These are phyloP conservation scores for Hemiscyllium ocellatum DNA, from an alignment of 2,113 vertebrate species.

Conservation along the genomic window DNA sequence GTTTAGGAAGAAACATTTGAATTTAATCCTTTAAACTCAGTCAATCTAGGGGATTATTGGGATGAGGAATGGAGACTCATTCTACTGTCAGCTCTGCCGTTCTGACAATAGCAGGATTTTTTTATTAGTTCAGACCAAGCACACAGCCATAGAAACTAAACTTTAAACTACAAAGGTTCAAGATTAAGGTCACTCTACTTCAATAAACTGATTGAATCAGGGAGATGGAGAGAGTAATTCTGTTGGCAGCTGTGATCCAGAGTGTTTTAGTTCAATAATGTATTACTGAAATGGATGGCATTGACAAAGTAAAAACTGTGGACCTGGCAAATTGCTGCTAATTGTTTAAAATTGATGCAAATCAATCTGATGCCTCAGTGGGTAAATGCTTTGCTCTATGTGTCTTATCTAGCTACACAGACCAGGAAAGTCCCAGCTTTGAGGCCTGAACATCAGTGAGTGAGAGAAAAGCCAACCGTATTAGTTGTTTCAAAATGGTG, in stretches of 20 bases:
- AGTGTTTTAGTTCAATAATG: neutral
- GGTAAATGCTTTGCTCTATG: neutral
- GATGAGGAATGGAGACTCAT: neutral
- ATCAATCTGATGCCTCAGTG: neutral
- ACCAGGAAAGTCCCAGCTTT: neutral
- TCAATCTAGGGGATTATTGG: neutral
- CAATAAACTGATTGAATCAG: constrained; percentile 21
- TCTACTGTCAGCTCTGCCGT: neutral
- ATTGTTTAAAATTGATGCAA: neutral
- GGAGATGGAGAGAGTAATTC: neutral
- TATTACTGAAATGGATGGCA: constrained; percentile 14
- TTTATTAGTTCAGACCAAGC: neutral
- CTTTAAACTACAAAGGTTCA: constrained; percentile 1
- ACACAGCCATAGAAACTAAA: neutral
- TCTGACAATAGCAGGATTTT: neutral
- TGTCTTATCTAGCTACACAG: neutral
- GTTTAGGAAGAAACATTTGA: neutral
- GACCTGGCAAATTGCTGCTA: neutral
- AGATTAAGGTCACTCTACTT: constrained; percentile 9
- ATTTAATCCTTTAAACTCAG: neutral
- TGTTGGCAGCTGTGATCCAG: constrained; percentile 21
- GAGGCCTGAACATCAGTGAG: neutral
- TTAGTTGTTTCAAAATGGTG: neutral
- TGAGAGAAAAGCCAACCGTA: neutral
- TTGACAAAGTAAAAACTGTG: neutral